Percentiles rank a stretch among this genome's conserved stretches.
These are phyloP conservation scores for Poliocrania exsul DNA, from an alignment of 2,797 vertebrate genomes.

Conservation along the genomic window DNA sequence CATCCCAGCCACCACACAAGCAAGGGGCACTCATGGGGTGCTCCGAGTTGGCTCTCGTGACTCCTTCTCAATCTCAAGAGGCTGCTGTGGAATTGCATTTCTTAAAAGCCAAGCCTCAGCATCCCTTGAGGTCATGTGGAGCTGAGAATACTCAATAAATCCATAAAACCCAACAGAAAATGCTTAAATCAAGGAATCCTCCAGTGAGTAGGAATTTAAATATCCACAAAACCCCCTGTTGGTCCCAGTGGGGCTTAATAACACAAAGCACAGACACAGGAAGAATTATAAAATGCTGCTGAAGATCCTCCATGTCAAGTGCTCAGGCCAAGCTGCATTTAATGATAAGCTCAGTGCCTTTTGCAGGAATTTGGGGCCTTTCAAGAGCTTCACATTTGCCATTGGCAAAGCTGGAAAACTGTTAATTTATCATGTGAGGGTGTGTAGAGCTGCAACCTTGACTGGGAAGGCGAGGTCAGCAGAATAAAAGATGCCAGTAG, in stretches of 20 bases:
- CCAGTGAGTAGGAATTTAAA: neutral
- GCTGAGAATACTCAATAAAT: neutral
- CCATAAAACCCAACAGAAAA: neutral
- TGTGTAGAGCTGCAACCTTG: neutral
- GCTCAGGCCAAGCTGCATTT: neutral
- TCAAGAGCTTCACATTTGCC: neutral
- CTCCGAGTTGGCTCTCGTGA: rapidly evolving
- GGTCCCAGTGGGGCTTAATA: neutral
- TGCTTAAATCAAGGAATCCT: neutral
- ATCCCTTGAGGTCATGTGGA: neutral
- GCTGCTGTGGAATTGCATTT: neutral
- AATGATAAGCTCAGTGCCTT: neutral
- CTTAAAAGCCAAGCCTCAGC: neutral
- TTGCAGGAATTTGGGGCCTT: neutral
- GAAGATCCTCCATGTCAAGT: neutral
- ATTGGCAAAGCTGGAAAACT: neutral
- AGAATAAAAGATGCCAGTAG: neutral
- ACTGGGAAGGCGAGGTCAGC: neutral
- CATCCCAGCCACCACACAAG: neutral
- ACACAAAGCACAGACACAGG: neutral
- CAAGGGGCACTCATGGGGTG: neutral
- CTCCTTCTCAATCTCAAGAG: neutral
- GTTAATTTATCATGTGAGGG: neutral
- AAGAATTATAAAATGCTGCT: neutral
- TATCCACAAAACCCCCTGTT: neutral